phyloP scores from a whole-genome alignment of 2,797 vertebrate species.

The Heteromormyrus szaboi region DNA sequence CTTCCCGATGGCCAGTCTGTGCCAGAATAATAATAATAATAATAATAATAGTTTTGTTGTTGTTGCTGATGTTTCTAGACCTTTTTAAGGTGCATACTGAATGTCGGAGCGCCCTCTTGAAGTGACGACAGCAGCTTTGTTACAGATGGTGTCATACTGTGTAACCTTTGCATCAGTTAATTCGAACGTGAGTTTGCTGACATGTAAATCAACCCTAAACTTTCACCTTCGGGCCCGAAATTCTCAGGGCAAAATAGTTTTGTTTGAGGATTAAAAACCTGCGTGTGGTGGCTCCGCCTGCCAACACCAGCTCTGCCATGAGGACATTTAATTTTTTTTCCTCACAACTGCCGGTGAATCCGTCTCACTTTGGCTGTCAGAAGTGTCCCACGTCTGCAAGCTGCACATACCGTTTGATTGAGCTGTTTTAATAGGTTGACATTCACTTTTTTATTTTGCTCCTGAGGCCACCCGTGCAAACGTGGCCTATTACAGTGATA shows the following conservation, averaged over 20 bases:
- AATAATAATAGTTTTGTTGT: background rate
- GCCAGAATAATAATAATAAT: background rate
- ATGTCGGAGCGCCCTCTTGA: background rate
- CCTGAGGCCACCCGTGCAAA: slow-evolving; percentile 11
- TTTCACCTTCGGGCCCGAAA: background rate
- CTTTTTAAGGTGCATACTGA: background rate
- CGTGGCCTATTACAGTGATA: slow-evolving; percentile 21
- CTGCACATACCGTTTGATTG: slow-evolving; percentile 10
- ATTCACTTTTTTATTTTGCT: slow-evolving; percentile 27
- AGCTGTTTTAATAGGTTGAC: slow-evolving; percentile 34
- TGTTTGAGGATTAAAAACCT: slow-evolving; percentile 4
- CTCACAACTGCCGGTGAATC: slow-evolving; percentile 54
- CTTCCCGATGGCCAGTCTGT: background rate
- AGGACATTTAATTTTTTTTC: slow-evolving; percentile 51
- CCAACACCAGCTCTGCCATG: slow-evolving; percentile 52
- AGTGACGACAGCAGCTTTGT: background rate
- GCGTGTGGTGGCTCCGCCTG: slow-evolving; percentile 32
- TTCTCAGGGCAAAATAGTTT: background rate
- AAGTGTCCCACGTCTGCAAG: background rate
- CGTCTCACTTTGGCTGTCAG: slow-evolving; percentile 29
- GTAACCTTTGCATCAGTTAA: background rate
- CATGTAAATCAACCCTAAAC: background rate
- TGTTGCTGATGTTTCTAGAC: background rate
- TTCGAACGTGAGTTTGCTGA: background rate
- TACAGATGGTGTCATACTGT: background rate